A percentile compares a stretch with the other conserved stretches of the same genome.
Evolutionary conservation across 2,113 vertebrate genomes (phyloP).

Genomic region (Rhodinocichla rosea): DNA sequence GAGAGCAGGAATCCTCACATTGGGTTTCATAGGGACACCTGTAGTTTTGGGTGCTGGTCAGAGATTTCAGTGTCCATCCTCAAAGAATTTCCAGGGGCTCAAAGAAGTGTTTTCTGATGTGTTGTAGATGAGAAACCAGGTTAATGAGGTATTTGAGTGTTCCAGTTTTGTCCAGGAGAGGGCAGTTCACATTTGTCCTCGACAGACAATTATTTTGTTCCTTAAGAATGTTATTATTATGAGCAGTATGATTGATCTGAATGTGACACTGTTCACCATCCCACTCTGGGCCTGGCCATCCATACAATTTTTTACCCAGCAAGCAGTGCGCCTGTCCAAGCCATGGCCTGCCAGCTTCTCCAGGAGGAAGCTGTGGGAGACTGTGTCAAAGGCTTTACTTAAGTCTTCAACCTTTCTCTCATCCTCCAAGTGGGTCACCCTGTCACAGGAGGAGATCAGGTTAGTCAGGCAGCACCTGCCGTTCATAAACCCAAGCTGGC

Average conservation of each 20-base stretch:
- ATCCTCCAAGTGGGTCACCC: background rate
- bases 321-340: background rate
- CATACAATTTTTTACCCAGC: background rate
- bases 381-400: background rate
- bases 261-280: background rate
- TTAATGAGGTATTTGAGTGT: background rate
- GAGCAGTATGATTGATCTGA: background rate
- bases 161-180: slow-evolving; percentile 22
- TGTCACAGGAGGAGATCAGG: background rate
- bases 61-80: background rate
- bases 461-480: background rate
- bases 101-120: background rate
- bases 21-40: background rate
- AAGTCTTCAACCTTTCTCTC: background rate
- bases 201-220: background rate
- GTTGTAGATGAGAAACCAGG: background rate
- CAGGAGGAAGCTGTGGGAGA: background rate
- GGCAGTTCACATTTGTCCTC: background rate
- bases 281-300: background rate
- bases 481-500: background rate
- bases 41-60: background rate
- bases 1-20: fast-evolving
- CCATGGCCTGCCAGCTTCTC: background rate
- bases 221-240: background rate
- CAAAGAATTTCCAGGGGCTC: background rate